These are phyloP conservation scores for Schizothorax lantsangensis DNA, from an alignment of 2,797 vertebrate species.

Conservation along the genomic window DNA sequence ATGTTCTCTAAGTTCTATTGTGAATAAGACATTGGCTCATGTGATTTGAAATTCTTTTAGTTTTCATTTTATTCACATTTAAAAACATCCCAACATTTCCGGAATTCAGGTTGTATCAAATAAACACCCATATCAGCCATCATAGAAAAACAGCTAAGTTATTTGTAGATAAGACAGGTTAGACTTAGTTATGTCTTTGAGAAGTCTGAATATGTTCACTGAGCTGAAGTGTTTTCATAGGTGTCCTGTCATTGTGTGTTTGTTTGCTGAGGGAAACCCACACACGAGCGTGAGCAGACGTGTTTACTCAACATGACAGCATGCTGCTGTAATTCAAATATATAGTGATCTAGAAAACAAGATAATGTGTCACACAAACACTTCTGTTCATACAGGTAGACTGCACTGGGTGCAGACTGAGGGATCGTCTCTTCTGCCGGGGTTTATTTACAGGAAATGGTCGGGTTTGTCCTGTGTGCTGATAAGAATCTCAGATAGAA, in stretches of 20 bases:
- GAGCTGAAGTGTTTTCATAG: background rate
- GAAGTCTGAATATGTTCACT: background rate
- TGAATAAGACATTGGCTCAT: too few relatives aligned
- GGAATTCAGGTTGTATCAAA: background rate
- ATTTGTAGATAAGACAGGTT: background rate
- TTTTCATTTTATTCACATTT: too few relatives aligned
- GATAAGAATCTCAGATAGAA: conserved; percentile 33
- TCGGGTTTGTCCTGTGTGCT: background rate
- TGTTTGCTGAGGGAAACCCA: background rate
- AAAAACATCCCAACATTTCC: too few relatives aligned
- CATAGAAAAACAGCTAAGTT: background rate
- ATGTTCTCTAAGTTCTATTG: too few relatives aligned
- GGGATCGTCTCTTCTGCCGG: background rate
- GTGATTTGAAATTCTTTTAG: too few relatives aligned
- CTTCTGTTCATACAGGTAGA: background rate
- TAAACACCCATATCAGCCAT: background rate
- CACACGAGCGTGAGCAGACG: background rate
- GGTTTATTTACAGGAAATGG: conserved; percentile 1
- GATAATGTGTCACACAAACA: background rate
- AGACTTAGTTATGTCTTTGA: conserved; percentile 14
- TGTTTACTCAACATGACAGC: background rate
- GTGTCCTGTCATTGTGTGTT: background rate
- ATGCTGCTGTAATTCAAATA: background rate
- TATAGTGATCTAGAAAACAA: conserved; percentile 7
- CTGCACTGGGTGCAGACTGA: background rate